Conservation (phyloP, 1,140 invertebrate species). For the Drosophila navojoa region DNA sequence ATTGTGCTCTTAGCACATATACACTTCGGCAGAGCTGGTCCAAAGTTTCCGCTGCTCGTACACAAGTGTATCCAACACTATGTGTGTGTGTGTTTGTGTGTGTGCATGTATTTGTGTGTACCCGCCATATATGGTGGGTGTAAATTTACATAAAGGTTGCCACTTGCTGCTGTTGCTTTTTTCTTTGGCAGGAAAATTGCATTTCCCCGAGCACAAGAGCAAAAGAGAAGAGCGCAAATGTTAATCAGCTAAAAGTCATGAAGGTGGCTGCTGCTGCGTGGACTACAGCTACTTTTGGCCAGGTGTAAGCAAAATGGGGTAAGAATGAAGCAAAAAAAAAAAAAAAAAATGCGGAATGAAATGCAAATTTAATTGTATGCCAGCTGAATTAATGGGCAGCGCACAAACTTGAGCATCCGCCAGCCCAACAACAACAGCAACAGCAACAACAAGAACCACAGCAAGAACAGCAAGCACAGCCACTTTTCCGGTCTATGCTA, state of each 20-base stretch:
- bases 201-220: conserved; percentile 55
- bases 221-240: conserved; percentile 57
- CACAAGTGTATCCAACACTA: conserved; percentile 9
- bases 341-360: conserved; percentile 49
- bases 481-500: conserved; percentile 12
- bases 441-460: conserved; percentile 19
- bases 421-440: conserved; percentile 19
- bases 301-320: conserved; percentile 45
- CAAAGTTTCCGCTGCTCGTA: neutral
- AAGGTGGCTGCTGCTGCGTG: conserved; percentile 36
- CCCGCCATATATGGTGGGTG: conserved; percentile 40
- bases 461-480: conserved; percentile 15
- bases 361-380: conserved; percentile 81
- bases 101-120: conserved; percentile 4
- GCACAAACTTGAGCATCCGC: conserved; percentile 40
- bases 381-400: conserved; percentile 71
- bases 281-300: conserved; percentile 6
- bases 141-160: conserved; percentile 78
- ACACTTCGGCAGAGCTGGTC: conserved; percentile 57
- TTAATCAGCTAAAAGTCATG: conserved; percentile 80
- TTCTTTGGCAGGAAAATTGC: conserved; percentile 69
- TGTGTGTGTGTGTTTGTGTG: neutral
- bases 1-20: conserved; percentile 80
- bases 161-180: conserved; percentile 57
- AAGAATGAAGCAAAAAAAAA: neutral